A percentile compares a stretch with the other conserved stretches of the same genome.
Evolutionary conservation across 92 coral and sea anemone genomes (phyloP).

Genomic region (Zoanthus sansibaricus): DNA sequence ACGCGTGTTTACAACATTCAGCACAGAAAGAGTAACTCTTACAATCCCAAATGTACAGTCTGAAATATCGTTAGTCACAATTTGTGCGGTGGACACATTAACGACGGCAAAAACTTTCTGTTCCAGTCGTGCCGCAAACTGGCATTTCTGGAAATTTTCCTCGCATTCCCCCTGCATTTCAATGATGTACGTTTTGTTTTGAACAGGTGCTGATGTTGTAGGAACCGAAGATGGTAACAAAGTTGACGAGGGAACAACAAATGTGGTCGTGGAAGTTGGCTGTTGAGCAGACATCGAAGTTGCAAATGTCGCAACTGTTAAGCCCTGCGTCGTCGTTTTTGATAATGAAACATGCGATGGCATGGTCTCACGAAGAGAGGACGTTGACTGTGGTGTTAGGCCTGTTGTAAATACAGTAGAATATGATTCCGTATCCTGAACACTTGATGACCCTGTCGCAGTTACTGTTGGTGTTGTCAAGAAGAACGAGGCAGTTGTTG

Average conservation of each 20-base stretch:
- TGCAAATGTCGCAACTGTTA: background rate
- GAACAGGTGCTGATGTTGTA: background rate
- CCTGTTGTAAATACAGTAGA: background rate
- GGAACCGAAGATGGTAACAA: constrained; percentile 1
- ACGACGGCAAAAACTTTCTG: background rate
- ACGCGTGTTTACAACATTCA: background rate
- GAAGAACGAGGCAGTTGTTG: background rate
- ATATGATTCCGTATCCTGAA: background rate
- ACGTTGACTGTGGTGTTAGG: background rate
- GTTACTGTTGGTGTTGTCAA: background rate
- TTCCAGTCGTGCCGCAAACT: constrained; percentile 18
- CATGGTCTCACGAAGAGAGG: background rate
- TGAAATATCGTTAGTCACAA: background rate
- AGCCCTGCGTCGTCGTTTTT: background rate
- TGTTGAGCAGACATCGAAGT: background rate
- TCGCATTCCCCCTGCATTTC: constrained; percentile 32
- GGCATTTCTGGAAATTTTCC: constrained; percentile 20
- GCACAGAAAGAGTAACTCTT: constrained; percentile 9
- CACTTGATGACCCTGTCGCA: background rate
- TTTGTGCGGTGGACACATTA: background rate
- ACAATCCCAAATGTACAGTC: background rate
- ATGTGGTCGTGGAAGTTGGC: background rate
- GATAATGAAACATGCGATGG: background rate
- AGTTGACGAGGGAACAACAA: background rate
- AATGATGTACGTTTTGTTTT: constrained; percentile 24